Conservation (phyloP, 2,888 invertebrate genomes). For the Noctua janthina region DNA sequence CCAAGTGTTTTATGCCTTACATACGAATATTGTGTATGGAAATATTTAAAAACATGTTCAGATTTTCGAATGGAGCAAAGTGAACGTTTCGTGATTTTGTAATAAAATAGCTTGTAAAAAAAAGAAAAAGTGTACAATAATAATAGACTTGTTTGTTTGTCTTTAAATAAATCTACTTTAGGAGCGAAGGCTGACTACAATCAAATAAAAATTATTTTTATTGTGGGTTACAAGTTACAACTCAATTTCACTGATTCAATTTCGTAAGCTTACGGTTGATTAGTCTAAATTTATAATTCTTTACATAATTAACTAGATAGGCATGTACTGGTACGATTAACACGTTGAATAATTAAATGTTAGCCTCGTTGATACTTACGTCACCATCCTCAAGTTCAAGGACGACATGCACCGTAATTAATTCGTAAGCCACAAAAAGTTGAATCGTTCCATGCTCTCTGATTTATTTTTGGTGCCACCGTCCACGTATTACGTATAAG, state of each 20-base stretch:
- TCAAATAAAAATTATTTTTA: slow-evolving; percentile 8
- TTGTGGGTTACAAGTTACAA: neutral
- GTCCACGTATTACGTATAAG: slow-evolving; percentile 3
- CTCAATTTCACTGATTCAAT: slow-evolving; percentile 11
- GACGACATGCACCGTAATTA: slow-evolving; percentile 50
- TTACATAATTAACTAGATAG: slow-evolving; percentile 12
- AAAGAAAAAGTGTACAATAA: slow-evolving; percentile 5
- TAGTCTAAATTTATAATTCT: slow-evolving; percentile 2
- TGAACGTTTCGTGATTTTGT: slow-evolving; percentile 16
- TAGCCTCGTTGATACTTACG: slow-evolving; percentile 43
- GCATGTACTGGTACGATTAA: slow-evolving; percentile 20
- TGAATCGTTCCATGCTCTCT: slow-evolving; percentile 21
- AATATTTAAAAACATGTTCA: neutral
- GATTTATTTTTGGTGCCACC: slow-evolving; percentile 23
- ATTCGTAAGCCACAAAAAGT: slow-evolving; percentile 45
- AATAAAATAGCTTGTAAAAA: neutral
- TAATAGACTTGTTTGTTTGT: neutral
- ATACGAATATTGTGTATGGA: too few species aligned
- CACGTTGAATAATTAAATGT: slow-evolving; percentile 50
- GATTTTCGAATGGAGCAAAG: neutral
- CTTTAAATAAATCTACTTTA: neutral
- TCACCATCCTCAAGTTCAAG: slow-evolving; percentile 64
- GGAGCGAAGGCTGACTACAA: slow-evolving; percentile 15
- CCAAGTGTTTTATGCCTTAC: too few species aligned
- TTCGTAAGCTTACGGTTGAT: neutral